Evolutionary conservation across 2,113 vertebrate species (phyloP).

Genomic region (Anarrhichthys ocellatus): DNA sequence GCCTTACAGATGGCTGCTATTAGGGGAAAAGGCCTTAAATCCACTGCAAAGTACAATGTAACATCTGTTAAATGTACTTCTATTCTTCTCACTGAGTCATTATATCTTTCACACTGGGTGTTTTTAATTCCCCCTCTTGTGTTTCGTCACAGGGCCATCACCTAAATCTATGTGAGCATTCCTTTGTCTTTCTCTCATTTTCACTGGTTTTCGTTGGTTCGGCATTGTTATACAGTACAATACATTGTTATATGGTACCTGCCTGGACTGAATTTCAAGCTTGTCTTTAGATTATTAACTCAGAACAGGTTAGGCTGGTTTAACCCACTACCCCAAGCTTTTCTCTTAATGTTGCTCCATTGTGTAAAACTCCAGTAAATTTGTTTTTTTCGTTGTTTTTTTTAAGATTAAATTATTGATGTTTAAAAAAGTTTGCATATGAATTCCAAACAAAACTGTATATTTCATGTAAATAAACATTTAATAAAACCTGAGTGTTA

Average conservation of each 20-base stretch:
- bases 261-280: constrained; percentile 37
- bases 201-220: constrained; percentile 1
- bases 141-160: constrained; percentile 23
- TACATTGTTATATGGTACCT: constrained; percentile 44
- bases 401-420: constrained; percentile 78
- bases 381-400: constrained; percentile 60
- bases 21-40: constrained; percentile 38
- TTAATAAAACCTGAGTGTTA: constrained; percentile 44
- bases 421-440: constrained; percentile 64
- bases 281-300: constrained; percentile 36
- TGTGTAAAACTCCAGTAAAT: constrained; percentile 67
- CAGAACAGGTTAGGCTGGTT: constrained; percentile 46
- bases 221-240: constrained; percentile 29
- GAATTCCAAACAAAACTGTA: constrained; percentile 59
- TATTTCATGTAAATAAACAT: constrained; percentile 69
- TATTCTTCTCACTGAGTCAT: constrained; percentile 31
- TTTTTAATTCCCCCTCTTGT: not conserved
- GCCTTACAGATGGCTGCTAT: constrained; percentile 9
- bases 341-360: constrained; percentile 37
- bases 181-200: not conserved
- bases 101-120: constrained; percentile 19
- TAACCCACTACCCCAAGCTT: constrained; percentile 40
- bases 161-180: constrained; percentile 1
- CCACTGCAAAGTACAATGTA: constrained; percentile 29
- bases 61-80: constrained; percentile 40